Conservation (phyloP, 2,797 vertebrate genomes). For the Lepus oiostolus region DNA sequence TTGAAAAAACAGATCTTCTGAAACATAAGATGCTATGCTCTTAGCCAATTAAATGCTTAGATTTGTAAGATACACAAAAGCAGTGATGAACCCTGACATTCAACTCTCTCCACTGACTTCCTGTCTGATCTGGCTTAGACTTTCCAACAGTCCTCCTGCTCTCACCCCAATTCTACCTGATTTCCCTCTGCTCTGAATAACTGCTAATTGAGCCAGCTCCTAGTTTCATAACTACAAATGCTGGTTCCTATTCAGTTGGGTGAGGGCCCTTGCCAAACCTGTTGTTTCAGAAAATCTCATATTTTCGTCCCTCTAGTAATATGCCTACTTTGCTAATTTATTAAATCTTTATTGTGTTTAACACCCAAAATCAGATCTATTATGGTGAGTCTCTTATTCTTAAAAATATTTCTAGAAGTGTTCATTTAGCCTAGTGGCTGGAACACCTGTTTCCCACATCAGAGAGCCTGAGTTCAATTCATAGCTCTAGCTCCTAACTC, state of each 20-base stretch:
- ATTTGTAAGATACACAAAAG: neutral
- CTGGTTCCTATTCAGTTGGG: neutral
- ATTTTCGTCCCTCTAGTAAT: neutral
- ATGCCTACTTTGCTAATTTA: neutral
- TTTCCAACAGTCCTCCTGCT: neutral
- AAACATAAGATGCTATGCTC: neutral
- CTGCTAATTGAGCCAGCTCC: neutral
- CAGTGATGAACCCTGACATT: neutral
- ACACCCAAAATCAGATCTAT: conserved; percentile 11
- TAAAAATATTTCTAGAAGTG: neutral
- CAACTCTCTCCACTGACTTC: neutral
- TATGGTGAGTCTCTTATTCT: neutral
- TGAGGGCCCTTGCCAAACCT: neutral
- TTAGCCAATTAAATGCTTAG: neutral
- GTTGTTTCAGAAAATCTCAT: neutral
- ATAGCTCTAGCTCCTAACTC: no score
- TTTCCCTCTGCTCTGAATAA: neutral
- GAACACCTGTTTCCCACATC: no score
- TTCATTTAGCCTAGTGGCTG: no score
- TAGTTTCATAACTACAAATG: neutral
- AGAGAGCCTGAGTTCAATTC: no score
- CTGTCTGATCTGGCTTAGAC: neutral
- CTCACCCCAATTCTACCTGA: neutral
- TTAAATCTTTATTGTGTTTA: conserved; percentile 26
- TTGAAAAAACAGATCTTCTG: neutral